Percentiles rank a stretch among this genome's conserved stretches.
Conservation (phyloP, 2,888 invertebrate species). For the Erebia palarica region DNA sequence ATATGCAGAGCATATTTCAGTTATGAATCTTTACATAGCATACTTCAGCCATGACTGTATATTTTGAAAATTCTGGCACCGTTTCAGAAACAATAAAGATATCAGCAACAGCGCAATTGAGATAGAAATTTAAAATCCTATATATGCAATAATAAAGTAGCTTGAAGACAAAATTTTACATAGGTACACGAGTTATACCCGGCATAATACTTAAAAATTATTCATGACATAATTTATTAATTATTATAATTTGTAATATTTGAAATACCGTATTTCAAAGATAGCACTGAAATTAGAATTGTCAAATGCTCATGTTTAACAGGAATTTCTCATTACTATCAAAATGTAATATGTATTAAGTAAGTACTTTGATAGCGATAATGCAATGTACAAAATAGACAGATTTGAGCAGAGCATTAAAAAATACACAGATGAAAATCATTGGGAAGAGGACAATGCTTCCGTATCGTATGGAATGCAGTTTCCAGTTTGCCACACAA, state of each 20-base stretch:
- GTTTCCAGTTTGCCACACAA: conserved; percentile 43
- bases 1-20: neutral
- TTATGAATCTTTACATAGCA: neutral
- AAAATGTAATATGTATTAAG: too few relatives aligned
- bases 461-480: conserved; percentile 46
- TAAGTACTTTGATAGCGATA: neutral
- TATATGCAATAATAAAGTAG: conserved; percentile 4
- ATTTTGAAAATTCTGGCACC: conserved; percentile 13
- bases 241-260: too few relatives aligned
- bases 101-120: conserved; percentile 1
- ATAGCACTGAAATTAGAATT: too few relatives aligned
- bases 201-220: too few relatives aligned
- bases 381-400: neutral
- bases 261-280: too few relatives aligned
- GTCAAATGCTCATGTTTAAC: too few relatives aligned
- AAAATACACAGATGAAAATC: conserved; percentile 2
- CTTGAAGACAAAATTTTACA: neutral
- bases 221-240: too few relatives aligned
- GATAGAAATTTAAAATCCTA: neutral
- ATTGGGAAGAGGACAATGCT: conserved; percentile 7
- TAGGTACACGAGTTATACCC: neutral
- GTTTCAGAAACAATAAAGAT: conserved; percentile 17
- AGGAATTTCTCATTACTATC: too few relatives aligned
- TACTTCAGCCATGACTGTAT: neutral
- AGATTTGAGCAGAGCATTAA: neutral